Evolutionary conservation across 2,888 invertebrate genomes (phyloP).

Genomic region (Protonemura montana): DNA sequence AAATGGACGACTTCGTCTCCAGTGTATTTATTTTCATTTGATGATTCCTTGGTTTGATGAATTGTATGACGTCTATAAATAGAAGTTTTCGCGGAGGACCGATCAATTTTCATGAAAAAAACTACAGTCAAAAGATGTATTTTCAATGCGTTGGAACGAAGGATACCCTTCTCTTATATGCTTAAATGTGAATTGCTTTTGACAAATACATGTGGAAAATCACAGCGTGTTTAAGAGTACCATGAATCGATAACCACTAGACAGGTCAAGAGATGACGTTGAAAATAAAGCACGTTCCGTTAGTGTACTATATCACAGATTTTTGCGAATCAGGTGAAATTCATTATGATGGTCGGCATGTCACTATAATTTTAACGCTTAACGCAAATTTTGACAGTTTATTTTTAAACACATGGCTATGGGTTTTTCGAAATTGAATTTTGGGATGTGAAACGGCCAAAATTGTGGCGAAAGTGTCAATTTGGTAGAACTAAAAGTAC

Average conservation of each 20-base stretch:
- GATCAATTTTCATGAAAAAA: background rate
- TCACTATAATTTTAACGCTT: background rate
- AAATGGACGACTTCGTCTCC: background rate
- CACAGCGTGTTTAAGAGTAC: background rate
- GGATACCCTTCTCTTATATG: too few species aligned
- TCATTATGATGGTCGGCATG: background rate
- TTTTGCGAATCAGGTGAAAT: background rate
- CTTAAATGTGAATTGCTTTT: too few species aligned
- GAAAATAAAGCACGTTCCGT: background rate
- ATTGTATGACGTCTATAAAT: background rate
- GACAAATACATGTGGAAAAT: background rate
- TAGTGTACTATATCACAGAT: background rate
- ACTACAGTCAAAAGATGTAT: background rate
- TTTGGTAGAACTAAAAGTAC: background rate
- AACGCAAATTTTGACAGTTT: background rate
- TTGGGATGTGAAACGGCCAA: background rate
- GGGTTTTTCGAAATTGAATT: too few species aligned
- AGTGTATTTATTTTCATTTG: conserved; percentile 22
- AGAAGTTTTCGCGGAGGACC: background rate
- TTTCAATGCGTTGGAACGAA: background rate
- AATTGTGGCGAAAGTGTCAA: background rate
- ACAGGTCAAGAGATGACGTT: background rate
- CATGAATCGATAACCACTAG: background rate
- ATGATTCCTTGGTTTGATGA: background rate
- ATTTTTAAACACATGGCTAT: background rate